A percentile compares a stretch with the other conserved stretches of the same genome.
These are phyloP conservation scores for Apomyelois bistriatella DNA, from an alignment of 2,888 invertebrate genomes.

Conservation along the genomic window DNA sequence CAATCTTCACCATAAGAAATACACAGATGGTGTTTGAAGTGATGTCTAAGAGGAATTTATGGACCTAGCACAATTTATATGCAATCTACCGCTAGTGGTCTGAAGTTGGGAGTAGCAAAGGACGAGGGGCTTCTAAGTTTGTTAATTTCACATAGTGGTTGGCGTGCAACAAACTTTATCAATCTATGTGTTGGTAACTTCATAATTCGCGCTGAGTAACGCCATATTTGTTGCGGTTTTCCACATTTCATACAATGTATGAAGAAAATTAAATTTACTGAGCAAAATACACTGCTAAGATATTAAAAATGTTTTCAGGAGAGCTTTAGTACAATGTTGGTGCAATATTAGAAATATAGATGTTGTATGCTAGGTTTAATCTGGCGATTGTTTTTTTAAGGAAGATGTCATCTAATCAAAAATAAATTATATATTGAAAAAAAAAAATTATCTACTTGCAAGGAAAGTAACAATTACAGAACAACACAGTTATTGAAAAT, in stretches of 20 bases:
- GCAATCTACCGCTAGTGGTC: conserved; percentile 40
- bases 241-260: conserved; percentile 12
- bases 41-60: conserved; percentile 25
- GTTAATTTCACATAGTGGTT: conserved; percentile 66
- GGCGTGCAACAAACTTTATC: conserved; percentile 63
- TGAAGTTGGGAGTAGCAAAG: conserved; percentile 46
- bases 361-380: too few species aligned
- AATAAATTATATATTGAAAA: too few species aligned
- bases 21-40: not conserved
- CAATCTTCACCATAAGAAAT: too few species aligned
- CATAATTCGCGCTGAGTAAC: conserved; percentile 33
- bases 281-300: not conserved
- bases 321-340: not conserved
- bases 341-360: too few species aligned
- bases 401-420: too few species aligned
- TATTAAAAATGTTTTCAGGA: conserved; percentile 1
- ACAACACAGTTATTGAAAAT: too few species aligned
- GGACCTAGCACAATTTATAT: conserved; percentile 44
- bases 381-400: too few species aligned
- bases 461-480: too few species aligned
- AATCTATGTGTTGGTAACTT: conserved; percentile 55
- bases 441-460: too few species aligned
- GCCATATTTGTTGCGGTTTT: conserved; percentile 15
- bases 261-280: conserved; percentile 8
- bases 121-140: conserved; percentile 55